Evolutionary conservation across 2,113 vertebrate genomes (phyloP).

Genomic region (Azemiops feae): DNA sequence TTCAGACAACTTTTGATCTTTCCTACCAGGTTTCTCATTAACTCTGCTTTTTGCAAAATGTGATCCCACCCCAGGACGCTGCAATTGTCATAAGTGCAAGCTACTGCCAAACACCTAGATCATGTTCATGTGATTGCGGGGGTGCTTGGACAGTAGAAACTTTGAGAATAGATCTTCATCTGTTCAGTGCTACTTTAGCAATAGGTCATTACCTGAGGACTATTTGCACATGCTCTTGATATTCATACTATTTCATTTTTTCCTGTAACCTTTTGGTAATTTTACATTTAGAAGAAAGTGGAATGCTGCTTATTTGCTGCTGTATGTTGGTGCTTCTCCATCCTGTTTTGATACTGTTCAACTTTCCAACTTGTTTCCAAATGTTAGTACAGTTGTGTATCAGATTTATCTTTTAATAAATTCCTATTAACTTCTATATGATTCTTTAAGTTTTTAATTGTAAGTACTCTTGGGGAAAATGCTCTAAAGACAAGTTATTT

Average conservation of each 20-base stretch:
- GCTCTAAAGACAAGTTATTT: not conserved
- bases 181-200: not conserved
- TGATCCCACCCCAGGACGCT: not conserved
- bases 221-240: not conserved
- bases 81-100: not conserved
- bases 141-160: not conserved
- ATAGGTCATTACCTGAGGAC: not conserved
- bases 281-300: not conserved
- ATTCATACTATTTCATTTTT: not conserved
- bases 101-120: not conserved
- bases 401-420: not conserved
- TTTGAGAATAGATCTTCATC: not conserved
- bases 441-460: not conserved
- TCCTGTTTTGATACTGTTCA: not conserved
- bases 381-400: not conserved
- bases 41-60: not conserved
- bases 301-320: not conserved
- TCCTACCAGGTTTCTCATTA: not conserved
- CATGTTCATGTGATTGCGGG: too few relatives aligned
- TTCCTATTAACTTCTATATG: not conserved
- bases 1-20: not conserved
- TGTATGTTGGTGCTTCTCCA: not conserved
- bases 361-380: not conserved
- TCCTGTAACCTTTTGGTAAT: not conserved
- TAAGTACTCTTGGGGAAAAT: not conserved